Base-by-base conservation (phyloP, 2,888 invertebrate genomes). In the Rapana venosa region DNA sequence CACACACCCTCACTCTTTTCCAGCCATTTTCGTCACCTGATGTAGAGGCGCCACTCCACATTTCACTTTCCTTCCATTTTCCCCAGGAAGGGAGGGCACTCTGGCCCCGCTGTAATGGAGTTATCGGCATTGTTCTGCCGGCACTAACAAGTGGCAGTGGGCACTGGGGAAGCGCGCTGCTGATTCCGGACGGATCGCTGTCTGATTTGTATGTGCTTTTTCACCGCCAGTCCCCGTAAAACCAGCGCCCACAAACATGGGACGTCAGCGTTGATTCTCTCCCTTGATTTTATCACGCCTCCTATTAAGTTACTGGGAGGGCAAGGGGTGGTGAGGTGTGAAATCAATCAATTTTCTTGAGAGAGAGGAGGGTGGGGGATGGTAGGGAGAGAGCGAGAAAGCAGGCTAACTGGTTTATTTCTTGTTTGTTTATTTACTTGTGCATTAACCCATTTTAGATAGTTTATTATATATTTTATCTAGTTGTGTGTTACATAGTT, bases 191-290 rank as follows among this genome's bases (percentile, higher is more conserved):
- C 8, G 87, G 35, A 87, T 66, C 87, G 35, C 87, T 36, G 8
- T 32, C 35, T 87, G 87, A 87, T 87, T 36, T 79, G 87, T 87
- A 87, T 87, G 87, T 87, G 87, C 79, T 77, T 87, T 87, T 87
- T 87, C 83, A 20, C 88, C 66, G 30, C 83, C 20, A 35, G 84
- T 17, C n/a, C 26, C 70, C 66, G 84, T 88, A 88, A 88, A 88
- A 83, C 47, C 79, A 81, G 84, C 56, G 70, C 30, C 81, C 66
- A 81, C 88, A 88, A 84, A 88, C 88, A 84, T 84, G 36, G 88
- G 47, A 56, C 79, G 84, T 58, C 87, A 84, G 84, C 88, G 88
- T 88, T 88, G 84, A 88, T 88, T 88, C 83, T 84, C 83, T 66
- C 88, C 88, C 84, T 88, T 88, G 66, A 84, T 84, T 88, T 88